Evolutionary conservation across 2,113 vertebrate genomes (phyloP).

Genomic region (Eclectus roratus): DNA sequence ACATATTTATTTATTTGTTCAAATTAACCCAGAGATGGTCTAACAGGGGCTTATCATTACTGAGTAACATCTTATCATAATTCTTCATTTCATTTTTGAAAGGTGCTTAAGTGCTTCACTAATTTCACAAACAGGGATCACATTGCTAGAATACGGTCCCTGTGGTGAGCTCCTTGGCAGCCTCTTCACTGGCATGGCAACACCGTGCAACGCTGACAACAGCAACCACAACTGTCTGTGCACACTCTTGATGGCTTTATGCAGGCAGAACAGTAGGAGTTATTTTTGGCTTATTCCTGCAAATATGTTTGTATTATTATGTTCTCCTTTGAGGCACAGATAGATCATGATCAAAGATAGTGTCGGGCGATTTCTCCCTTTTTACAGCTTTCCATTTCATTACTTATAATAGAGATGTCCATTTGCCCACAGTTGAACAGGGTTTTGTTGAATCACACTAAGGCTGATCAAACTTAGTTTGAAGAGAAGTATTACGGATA

Average conservation of each 20-base stretch:
- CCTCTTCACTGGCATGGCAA: not conserved
- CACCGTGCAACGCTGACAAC: accelerated
- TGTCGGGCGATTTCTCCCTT: not conserved
- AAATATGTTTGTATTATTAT: slow-evolving; percentile 24
- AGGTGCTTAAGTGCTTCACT: not conserved
- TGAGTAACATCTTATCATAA: not conserved
- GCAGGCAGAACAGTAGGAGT: not conserved
- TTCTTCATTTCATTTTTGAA: not conserved
- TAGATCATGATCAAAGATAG: slow-evolving; percentile 16
- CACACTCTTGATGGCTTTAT: not conserved
- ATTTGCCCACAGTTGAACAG: slow-evolving; percentile 43
- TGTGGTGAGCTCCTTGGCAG: not conserved
- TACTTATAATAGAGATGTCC: slow-evolving; percentile 39
- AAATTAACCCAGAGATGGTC: not conserved
- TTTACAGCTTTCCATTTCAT: slow-evolving; percentile 11
- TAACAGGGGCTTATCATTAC: not conserved
- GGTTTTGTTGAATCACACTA: slow-evolving; percentile 47
- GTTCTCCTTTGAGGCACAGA: not conserved
- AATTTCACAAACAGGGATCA: not conserved
- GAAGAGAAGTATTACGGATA: not conserved
- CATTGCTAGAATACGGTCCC: accelerated
- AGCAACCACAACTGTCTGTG: not conserved
- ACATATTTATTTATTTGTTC: not conserved
- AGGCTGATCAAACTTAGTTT: slow-evolving; percentile 40
- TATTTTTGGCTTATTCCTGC: slow-evolving; percentile 6